Percentiles rank a stretch among this genome's conserved stretches.
Evolutionary conservation across 2,888 invertebrate species (phyloP).

Genomic region (Drosophila parthenogenetica): DNA sequence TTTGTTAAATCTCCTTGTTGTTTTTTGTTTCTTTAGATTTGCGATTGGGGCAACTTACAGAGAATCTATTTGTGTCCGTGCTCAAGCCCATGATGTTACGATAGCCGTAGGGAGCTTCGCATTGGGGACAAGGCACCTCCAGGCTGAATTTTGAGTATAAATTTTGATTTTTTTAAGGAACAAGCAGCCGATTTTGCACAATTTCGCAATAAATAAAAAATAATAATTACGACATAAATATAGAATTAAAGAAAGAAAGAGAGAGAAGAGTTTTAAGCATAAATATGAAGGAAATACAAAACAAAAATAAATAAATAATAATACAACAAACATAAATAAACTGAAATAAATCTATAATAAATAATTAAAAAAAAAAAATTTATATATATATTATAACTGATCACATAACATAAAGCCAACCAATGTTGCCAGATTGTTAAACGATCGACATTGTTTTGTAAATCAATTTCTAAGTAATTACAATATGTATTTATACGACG

Average conservation of each 20-base stretch:
- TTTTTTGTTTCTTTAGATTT: not conserved
- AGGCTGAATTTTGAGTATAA: slow-evolving; percentile 86
- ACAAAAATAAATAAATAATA: slow-evolving; percentile 1
- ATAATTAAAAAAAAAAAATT: slow-evolving; percentile 25
- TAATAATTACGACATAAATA: slow-evolving; percentile 28
- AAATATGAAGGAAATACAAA: slow-evolving; percentile 37
- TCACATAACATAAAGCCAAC: not conserved
- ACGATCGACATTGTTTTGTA: not conserved
- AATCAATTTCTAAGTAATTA: not conserved
- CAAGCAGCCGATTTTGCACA: slow-evolving; percentile 50
- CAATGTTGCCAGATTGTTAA: not conserved
- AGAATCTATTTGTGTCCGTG: slow-evolving; percentile 92
- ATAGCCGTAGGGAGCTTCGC: slow-evolving; percentile 98
- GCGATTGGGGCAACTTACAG: slow-evolving; percentile 88
- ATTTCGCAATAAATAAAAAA: slow-evolving; percentile 37
- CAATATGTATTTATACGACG: slow-evolving; percentile 33
- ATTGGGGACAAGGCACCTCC: slow-evolving; percentile 90
- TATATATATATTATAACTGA: not conserved
- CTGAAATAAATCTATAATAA: slow-evolving; percentile 27
- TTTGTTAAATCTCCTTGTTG: slow-evolving; percentile 12
- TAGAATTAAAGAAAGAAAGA: slow-evolving; percentile 39
- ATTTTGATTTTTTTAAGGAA: slow-evolving; percentile 44
- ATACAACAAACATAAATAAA: slow-evolving; percentile 16
- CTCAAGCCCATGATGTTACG: slow-evolving; percentile 96
- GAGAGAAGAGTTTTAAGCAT: slow-evolving; percentile 51